A percentile compares a stretch with the other conserved stretches of the same genome.
These are phyloP conservation scores for Silurus asotus DNA, from an alignment of 2,113 vertebrate species.

Conservation along the genomic window DNA sequence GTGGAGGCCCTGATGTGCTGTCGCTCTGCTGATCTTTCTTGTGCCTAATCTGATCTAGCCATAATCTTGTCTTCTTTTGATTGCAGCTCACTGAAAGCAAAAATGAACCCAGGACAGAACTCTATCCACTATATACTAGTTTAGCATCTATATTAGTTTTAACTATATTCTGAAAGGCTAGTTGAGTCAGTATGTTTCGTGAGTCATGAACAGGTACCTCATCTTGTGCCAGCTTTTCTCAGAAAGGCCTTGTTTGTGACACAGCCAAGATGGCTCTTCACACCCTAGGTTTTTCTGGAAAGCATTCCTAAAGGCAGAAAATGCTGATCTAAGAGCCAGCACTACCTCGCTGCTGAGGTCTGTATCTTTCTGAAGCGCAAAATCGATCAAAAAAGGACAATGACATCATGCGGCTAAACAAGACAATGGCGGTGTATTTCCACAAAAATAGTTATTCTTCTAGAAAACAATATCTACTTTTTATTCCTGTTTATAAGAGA, in stretches of 20 bases:
- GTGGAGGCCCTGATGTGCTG: neutral
- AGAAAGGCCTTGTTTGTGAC: neutral
- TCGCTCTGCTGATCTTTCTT: neutral
- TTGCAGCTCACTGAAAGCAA: neutral
- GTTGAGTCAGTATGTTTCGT: neutral
- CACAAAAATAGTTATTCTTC: neutral
- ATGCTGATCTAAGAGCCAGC: constrained; percentile 44
- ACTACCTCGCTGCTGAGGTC: constrained; percentile 35
- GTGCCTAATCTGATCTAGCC: neutral
- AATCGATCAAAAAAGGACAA: constrained; percentile 44
- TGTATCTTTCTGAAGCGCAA: constrained; percentile 35
- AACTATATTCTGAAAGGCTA: neutral
- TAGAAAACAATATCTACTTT: neutral
- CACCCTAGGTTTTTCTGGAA: constrained; percentile 17
- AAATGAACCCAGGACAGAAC: neutral
- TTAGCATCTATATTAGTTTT: neutral
- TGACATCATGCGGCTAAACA: constrained; percentile 31
- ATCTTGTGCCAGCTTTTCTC: neutral
- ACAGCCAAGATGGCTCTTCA: constrained; percentile 38
- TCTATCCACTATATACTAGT: neutral
- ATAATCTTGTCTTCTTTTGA: neutral
- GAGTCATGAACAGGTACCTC: constrained; percentile 2
- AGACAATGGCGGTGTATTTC: neutral
- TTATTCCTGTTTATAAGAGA: neutral
- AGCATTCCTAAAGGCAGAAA: constrained; percentile 29